These are phyloP conservation scores for Euphydryas editha DNA, from an alignment of 2,888 invertebrate genomes.

Conservation along the genomic window DNA sequence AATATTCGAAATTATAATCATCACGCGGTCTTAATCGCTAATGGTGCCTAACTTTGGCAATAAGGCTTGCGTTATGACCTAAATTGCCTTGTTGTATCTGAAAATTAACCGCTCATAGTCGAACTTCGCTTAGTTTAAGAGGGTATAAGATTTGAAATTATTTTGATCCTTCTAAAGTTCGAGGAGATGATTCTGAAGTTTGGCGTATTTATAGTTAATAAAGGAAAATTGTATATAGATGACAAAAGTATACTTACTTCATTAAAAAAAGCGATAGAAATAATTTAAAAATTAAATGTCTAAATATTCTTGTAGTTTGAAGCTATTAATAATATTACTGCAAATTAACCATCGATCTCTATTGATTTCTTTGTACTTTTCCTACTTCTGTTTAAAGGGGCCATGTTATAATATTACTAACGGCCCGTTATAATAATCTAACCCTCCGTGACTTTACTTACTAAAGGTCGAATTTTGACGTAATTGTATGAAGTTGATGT, in stretches of 20 bases:
- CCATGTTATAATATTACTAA: too few relatives aligned
- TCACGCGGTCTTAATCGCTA: constrained; percentile 17
- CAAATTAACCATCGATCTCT: too few relatives aligned
- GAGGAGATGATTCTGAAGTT: constrained; percentile 3
- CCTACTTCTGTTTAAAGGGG: too few relatives aligned
- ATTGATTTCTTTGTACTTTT: too few relatives aligned
- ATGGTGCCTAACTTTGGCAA: constrained; percentile 30
- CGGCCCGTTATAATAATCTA: too few relatives aligned
- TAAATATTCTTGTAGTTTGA: too few relatives aligned
- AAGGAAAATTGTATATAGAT: background rate
- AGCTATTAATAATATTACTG: too few relatives aligned
- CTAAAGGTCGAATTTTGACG: too few relatives aligned
- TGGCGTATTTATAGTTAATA: background rate
- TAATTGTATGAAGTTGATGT: too few relatives aligned
- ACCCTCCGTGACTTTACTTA: too few relatives aligned
- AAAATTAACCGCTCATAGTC: constrained; percentile 24
- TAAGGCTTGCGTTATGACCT: constrained; percentile 29
- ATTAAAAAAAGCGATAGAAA: too few relatives aligned
- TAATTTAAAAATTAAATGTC: too few relatives aligned
- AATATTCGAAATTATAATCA: constrained; percentile 21
- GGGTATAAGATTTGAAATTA: constrained; percentile 20
- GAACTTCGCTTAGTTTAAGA: constrained; percentile 26
- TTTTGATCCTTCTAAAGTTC: constrained; percentile 8
- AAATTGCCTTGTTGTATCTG: constrained; percentile 26
- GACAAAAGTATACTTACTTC: background rate